Conservation (phyloP, 2,888 invertebrate genomes). For the Tineola bisselliella region DNA sequence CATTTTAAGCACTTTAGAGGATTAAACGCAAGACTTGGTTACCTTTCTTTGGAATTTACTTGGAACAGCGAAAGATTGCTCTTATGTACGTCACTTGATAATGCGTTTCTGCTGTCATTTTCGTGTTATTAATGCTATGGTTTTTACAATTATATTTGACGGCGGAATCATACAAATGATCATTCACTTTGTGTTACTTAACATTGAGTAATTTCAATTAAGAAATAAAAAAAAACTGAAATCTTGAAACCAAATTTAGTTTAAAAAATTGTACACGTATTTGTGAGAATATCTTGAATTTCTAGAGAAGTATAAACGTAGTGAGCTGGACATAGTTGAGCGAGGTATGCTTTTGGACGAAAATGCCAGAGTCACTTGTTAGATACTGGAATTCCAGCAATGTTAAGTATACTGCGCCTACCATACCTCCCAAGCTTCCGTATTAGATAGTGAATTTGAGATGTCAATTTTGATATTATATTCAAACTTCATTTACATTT, state of each 20-base stretch:
- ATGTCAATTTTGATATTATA: background rate
- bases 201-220: too few relatives aligned
- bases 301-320: background rate
- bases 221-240: background rate
- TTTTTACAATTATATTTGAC: too few relatives aligned
- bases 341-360: background rate
- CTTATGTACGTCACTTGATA: background rate
- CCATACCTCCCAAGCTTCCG: background rate
- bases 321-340: background rate
- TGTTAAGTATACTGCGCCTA: background rate
- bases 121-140: too few relatives aligned
- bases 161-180: too few relatives aligned
- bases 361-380: background rate
- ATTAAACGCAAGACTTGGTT: constrained; percentile 30
- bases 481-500: too few relatives aligned
- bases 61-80: background rate
- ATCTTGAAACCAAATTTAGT: background rate
- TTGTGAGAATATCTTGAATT: background rate
- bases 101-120: too few relatives aligned
- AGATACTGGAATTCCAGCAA: background rate
- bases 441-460: background rate
- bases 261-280: background rate
- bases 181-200: too few relatives aligned
- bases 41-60: constrained; percentile 1
- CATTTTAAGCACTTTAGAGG: constrained; percentile 55